These are phyloP conservation scores for Phaenicophaeus curvirostris DNA, from an alignment of 2,797 vertebrate species.

Conservation along the genomic window DNA sequence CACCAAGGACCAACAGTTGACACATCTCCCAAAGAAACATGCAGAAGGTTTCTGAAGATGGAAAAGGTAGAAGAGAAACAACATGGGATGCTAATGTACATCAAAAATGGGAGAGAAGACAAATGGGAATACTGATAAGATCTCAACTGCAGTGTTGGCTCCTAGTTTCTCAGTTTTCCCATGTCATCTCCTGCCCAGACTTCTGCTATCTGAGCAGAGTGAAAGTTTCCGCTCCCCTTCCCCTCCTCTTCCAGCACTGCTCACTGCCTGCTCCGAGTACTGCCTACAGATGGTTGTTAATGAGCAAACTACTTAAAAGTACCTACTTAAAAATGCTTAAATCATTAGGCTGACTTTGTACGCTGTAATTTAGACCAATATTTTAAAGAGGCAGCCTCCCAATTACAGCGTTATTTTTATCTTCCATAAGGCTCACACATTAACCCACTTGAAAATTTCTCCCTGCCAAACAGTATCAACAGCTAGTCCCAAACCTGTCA, in stretches of 20 bases:
- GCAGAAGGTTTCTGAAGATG: slow-evolving; percentile 25
- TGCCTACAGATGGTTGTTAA: not conserved
- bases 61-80: slow-evolving; percentile 54
- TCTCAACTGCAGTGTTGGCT: not conserved
- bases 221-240: not conserved
- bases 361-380: not conserved
- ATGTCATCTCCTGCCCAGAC: not conserved
- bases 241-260: not conserved
- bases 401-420: not conserved
- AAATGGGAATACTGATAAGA: not conserved
- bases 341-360: not conserved
- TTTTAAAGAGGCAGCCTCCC: slow-evolving; percentile 7
- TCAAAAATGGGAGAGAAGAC: not conserved
- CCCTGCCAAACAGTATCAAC: not conserved
- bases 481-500: slow-evolving; percentile 21
- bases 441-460: slow-evolving; percentile 10
- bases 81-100: slow-evolving; percentile 58
- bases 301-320: not conserved
- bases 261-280: not conserved
- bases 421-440: not conserved
- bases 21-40: slow-evolving; percentile 52
- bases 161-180: not conserved
- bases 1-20: not conserved
- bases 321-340: not conserved
- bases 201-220: rapidly evolving